These are phyloP conservation scores for Luehdorfia chinensis DNA, from an alignment of 1,140 invertebrate species.

Conservation along the genomic window DNA sequence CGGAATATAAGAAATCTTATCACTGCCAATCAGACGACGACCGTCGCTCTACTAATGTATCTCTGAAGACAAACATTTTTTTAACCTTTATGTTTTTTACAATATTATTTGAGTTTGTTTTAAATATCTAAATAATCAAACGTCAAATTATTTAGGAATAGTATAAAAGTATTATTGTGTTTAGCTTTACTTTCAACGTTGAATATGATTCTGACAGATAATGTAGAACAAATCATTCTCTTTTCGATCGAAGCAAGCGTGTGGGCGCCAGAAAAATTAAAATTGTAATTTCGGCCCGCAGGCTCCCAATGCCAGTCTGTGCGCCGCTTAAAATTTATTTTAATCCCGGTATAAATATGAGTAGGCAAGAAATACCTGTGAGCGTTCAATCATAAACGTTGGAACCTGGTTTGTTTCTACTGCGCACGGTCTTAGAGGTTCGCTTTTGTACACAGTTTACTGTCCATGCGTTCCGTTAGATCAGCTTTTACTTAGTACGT, in stretches of 20 bases:
- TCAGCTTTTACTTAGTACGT: slow-evolving; percentile 28
- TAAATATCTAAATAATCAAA: slow-evolving; percentile 4
- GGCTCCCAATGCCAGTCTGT: slow-evolving; percentile 19
- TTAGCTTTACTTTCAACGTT: slow-evolving; percentile 14
- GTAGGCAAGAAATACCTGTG: slow-evolving; percentile 61
- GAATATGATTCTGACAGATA: slow-evolving; percentile 16
- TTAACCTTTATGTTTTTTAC: no score
- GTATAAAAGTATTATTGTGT: slow-evolving; percentile 18
- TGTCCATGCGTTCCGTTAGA: slow-evolving; percentile 31
- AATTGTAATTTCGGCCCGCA: slow-evolving; percentile 2
- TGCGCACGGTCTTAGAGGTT: slow-evolving; percentile 41
- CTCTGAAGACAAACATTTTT: no score
- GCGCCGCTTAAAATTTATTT: slow-evolving; percentile 42
- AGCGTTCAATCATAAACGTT: slow-evolving; percentile 68
- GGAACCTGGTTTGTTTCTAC: slow-evolving; percentile 72
- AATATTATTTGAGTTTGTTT: not conserved
- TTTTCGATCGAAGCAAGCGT: not conserved
- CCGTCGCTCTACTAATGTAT: no score
- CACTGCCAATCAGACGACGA: no score
- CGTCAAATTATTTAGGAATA: slow-evolving; percentile 9
- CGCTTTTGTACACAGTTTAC: slow-evolving; percentile 33
- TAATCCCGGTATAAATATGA: slow-evolving; percentile 65
- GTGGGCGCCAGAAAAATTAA: slow-evolving; percentile 16
- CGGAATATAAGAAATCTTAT: no score
- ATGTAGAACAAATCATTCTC: slow-evolving; percentile 16